These are phyloP conservation scores for Gymnocypris eckloni DNA, from an alignment of 2,797 vertebrate species.

Conservation along the genomic window DNA sequence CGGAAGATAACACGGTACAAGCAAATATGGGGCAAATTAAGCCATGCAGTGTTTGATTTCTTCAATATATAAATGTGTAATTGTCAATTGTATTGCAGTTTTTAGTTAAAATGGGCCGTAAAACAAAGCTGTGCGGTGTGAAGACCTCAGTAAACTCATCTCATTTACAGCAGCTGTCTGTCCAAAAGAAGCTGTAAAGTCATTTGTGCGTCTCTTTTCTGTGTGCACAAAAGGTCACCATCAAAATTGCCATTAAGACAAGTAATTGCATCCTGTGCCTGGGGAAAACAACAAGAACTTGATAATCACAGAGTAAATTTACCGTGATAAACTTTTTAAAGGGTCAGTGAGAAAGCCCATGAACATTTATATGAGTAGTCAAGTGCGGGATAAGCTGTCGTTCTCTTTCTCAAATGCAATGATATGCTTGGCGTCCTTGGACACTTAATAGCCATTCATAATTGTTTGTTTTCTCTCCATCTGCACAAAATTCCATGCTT, in stretches of 20 bases:
- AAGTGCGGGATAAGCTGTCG: constrained; percentile 51
- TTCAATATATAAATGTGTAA: constrained; percentile 38
- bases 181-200: constrained; percentile 57
- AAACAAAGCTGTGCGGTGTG: constrained; percentile 46
- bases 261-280: constrained; percentile 64
- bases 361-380: constrained; percentile 60
- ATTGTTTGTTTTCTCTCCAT: constrained; percentile 70
- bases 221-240: constrained; percentile 62
- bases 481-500: constrained; percentile 66
- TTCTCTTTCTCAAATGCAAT: constrained; percentile 58
- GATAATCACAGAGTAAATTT: constrained; percentile 63
- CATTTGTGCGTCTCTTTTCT: constrained; percentile 52
- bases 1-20: not conserved
- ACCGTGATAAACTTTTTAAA: constrained; percentile 67
- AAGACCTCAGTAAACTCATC: constrained; percentile 46
- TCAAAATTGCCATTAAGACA: constrained; percentile 65
- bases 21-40: constrained; percentile 47
- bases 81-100: constrained; percentile 41
- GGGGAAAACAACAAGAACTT: constrained; percentile 60
- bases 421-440: constrained; percentile 61
- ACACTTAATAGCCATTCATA: constrained; percentile 67
- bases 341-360: constrained; percentile 62
- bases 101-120: constrained; percentile 37
- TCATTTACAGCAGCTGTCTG: constrained; percentile 40
- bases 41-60: constrained; percentile 27